Base-by-base conservation (phyloP, 2,888 invertebrate genomes). In the Idaea straminata region DNA sequence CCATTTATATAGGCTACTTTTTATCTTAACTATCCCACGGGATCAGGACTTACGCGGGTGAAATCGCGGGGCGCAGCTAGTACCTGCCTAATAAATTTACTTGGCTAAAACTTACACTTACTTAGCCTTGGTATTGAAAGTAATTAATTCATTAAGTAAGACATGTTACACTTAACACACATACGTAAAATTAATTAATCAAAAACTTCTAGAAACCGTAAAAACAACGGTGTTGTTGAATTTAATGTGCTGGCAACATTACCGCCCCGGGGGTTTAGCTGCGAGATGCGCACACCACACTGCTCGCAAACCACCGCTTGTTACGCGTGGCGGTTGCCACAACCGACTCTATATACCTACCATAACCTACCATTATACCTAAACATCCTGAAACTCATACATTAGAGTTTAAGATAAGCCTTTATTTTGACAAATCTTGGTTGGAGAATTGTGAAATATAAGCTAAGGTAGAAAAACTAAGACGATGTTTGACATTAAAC, bases 221-320 rank as follows among this genome's bases (percentile, higher is more conserved):
- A 47, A 47, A 47, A 47, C 13, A 13, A 13, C 47, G 47, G 13
- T 47, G 47, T 47, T 47, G 47, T 47, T 10, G 0, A 47, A 15
- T 61, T 59, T 61, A 5, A 66, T 59, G 58, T 10, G 35, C 60
- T 67, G 68, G 72, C 68, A 74, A 65, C 71, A 67, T 67, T 5
- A 16, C 69, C 69, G 64, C 68, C 70, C 73, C 71, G 69, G 67
- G 70, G 34, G 69, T 61, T 63, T 66, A 61, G 66, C 66, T 64
- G 63, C 61, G 38, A 61, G 64, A 63, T 65, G 64, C 65, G 67
- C 72, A 66, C 72, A 47, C 47, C 47, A 47, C 47, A 47, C 47
- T 71, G 73, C 74, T 71, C 74, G 65, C 69, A 63, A 64, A 66
- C 67, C 64, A 62, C 66, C 64, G 62, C 66, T 7, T 57, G 66